Evolutionary conservation across 2,888 invertebrate genomes (phyloP).

Genomic region (Protophormia terraenovae): DNA sequence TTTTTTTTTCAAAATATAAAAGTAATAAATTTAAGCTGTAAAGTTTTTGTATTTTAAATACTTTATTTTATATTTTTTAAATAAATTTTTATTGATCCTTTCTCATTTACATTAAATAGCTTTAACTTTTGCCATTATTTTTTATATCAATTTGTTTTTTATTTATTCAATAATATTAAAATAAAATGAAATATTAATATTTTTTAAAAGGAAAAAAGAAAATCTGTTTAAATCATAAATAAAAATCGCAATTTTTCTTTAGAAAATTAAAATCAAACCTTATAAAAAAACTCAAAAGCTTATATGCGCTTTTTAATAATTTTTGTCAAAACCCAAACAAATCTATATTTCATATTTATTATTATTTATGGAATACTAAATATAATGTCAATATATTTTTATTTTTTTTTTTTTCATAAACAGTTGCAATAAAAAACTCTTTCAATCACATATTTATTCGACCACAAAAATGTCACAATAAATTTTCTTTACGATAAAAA

Average conservation of each 20-base stretch:
- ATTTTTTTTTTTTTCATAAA: too few species aligned
- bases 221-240: slow-evolving; percentile 5
- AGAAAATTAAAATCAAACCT: not conserved
- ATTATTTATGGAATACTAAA: slow-evolving; percentile 33
- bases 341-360: not conserved
- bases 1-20: too few species aligned
- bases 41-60: too few species aligned
- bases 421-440: slow-evolving; percentile 22
- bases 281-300: slow-evolving; percentile 1
- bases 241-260: not conserved
- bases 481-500: slow-evolving; percentile 47
- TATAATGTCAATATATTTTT: slow-evolving; percentile 7
- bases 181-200: not conserved
- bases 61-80: too few species aligned
- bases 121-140: too few species aligned
- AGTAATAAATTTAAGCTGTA: too few species aligned
- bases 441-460: slow-evolving; percentile 54
- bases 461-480: slow-evolving; percentile 64
- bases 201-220: not conserved
- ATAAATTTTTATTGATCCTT: too few species aligned
- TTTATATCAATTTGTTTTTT: too few species aligned
- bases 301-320: too few species aligned
- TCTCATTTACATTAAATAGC: too few species aligned
- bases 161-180: not conserved
- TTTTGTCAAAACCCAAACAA: too few species aligned